Percentiles rank a stretch among this genome's conserved stretches.
Conservation (phyloP, 2,113 vertebrate species). For the Pollimyrus isidori region DNA sequence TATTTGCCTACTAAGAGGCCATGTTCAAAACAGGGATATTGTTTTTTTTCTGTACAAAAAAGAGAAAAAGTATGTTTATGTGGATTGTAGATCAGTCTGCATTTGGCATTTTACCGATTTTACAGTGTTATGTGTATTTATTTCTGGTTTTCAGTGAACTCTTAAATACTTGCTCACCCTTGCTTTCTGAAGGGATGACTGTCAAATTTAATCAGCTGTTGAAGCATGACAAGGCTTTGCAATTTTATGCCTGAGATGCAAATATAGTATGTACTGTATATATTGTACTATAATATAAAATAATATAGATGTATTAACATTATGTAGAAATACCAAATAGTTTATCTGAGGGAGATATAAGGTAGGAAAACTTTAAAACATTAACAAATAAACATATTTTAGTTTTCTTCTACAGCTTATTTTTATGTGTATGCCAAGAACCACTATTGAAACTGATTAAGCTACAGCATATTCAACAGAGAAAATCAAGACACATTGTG, state of each 20-base stretch:
- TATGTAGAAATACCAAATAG: not conserved
- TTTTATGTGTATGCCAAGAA: not conserved
- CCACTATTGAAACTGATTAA: not conserved
- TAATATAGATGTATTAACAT: slow-evolving; percentile 26
- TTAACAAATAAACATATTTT: not conserved
- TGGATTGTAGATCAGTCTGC: slow-evolving; percentile 88
- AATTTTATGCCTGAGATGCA: not conserved
- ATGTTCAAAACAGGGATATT: slow-evolving; percentile 25
- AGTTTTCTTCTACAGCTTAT: not conserved
- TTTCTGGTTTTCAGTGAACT: slow-evolving; percentile 11
- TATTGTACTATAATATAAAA: slow-evolving; percentile 30
- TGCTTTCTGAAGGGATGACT: not conserved
- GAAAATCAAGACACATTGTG: not conserved
- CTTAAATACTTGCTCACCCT: slow-evolving; percentile 3
- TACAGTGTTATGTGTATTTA: not conserved
- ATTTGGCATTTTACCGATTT: slow-evolving; percentile 20
- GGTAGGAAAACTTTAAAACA: not conserved
- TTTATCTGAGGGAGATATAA: not conserved
- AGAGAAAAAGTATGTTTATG: slow-evolving; percentile 51
- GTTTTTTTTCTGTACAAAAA: slow-evolving; percentile 62
- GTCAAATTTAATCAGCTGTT: slow-evolving; percentile 18
- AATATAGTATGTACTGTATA: slow-evolving; percentile 31
- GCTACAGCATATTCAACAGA: not conserved
- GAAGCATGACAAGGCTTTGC: slow-evolving; percentile 11
- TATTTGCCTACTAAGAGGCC: slow-evolving; percentile 79